Percentiles rank a stretch among this genome's conserved stretches.
These are phyloP conservation scores for Lophura nycthemera DNA, from an alignment of 2,113 vertebrate genomes.

Conservation along the genomic window DNA sequence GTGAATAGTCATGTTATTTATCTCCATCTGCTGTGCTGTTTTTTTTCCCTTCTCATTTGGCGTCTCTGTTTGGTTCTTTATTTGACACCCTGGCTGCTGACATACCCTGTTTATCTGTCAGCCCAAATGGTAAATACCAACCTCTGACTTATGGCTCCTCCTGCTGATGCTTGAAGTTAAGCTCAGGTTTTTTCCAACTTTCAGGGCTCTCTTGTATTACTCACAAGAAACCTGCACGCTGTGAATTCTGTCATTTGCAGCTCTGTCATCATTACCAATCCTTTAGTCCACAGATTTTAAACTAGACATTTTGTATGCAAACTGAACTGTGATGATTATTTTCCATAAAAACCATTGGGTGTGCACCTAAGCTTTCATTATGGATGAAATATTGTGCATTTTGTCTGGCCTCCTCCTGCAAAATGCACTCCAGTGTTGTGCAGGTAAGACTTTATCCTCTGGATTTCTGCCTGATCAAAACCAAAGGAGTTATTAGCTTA, in stretches of 20 bases:
- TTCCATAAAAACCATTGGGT: background rate
- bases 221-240: background rate
- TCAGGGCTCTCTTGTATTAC: background rate
- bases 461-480: background rate
- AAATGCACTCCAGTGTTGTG: background rate
- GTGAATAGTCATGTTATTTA: background rate
- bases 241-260: background rate
- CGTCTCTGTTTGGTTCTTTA: background rate
- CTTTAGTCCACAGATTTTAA: background rate
- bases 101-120: background rate
- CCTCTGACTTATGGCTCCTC: background rate
- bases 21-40: conserved; percentile 20
- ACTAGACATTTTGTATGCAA: background rate
- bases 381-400: background rate
- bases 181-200: background rate
- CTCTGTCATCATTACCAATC: background rate
- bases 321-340: background rate
- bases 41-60: background rate
- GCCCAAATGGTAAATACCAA: background rate
- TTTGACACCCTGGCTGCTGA: background rate
- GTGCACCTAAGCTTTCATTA: background rate
- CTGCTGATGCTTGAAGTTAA: background rate
- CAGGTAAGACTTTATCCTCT: rapidly evolving
- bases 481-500: background rate
- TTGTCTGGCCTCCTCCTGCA: background rate